These are phyloP conservation scores for Galerucella calmariensis DNA, from an alignment of 2,888 invertebrate species.

Conservation along the genomic window DNA sequence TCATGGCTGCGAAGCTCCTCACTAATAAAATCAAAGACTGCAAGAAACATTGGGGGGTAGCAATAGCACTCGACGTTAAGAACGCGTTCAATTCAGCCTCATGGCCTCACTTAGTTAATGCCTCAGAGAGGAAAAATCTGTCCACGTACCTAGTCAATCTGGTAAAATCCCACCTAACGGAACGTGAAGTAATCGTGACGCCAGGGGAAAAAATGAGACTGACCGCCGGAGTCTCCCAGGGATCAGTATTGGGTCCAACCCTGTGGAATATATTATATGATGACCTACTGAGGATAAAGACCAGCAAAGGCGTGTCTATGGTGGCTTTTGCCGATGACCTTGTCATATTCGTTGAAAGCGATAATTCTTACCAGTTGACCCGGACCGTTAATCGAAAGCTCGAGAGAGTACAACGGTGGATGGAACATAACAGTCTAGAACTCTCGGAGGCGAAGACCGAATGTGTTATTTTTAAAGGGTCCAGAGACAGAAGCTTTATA, in stretches of 20 bases:
- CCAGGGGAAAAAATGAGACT: not conserved
- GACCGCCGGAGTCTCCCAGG: not conserved
- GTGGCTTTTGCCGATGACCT: constrained; percentile 9
- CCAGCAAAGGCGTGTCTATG: not conserved
- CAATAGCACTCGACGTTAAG: constrained; percentile 2
- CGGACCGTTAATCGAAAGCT: not conserved
- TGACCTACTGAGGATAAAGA: not conserved
- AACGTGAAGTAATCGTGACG: not conserved
- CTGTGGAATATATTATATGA: not conserved
- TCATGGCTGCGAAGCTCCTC: not conserved
- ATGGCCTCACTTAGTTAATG: not conserved
- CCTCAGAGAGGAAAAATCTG: not conserved
- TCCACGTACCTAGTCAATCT: not conserved
- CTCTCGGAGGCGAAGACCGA: not conserved
- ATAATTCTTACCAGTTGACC: not conserved
- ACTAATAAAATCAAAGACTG: not conserved
- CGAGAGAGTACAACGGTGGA: not conserved
- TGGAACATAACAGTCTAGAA: not conserved
- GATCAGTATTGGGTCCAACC: not conserved
- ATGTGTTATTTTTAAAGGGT: not conserved
- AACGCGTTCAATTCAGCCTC: constrained; percentile 4
- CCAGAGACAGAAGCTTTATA: not conserved
- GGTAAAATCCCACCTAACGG: not conserved
- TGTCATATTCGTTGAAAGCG: not conserved
- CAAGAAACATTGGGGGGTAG: not conserved